A percentile compares a stretch with the other conserved stretches of the same genome.
phyloP scores from a whole-genome alignment of 2,113 vertebrate genomes.

The Coreoperca whiteheadi region DNA sequence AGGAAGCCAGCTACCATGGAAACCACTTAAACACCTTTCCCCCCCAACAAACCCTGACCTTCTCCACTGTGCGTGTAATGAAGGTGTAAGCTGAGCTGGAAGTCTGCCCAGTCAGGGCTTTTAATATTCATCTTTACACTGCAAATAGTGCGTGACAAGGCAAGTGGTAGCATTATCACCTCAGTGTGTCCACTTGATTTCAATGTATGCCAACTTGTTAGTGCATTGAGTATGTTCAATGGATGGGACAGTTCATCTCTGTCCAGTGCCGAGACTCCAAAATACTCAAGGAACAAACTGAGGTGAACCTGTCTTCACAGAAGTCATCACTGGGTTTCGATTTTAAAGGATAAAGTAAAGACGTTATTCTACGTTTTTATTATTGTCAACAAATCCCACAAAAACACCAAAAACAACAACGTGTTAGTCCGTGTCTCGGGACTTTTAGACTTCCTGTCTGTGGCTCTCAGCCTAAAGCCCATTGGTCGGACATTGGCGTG shows the following conservation, averaged over 20 bases:
- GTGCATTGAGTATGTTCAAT: not conserved
- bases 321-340: too few relatives aligned
- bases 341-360: too few relatives aligned
- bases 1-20: slow-evolving; percentile 57
- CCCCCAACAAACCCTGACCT: slow-evolving; percentile 35
- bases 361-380: too few relatives aligned
- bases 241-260: not conserved
- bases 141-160: not conserved
- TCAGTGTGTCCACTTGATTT: not conserved
- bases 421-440: too few relatives aligned
- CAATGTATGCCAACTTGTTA: not conserved
- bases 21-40: slow-evolving; percentile 51
- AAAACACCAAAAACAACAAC: too few relatives aligned
- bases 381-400: too few relatives aligned
- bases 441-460: too few relatives aligned
- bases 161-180: not conserved
- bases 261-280: not conserved
- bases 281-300: not conserved
- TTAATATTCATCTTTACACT: slow-evolving; percentile 11
- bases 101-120: not conserved
- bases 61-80: not conserved
- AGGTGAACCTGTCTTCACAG: not conserved
- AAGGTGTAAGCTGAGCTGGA: slow-evolving; percentile 33
- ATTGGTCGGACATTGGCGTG: too few relatives aligned
- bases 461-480: too few relatives aligned